Percentiles rank a stretch among this genome's conserved stretches.
Evolutionary conservation across 2,888 invertebrate species (phyloP).

Genomic region (Prosapia bicincta): DNA sequence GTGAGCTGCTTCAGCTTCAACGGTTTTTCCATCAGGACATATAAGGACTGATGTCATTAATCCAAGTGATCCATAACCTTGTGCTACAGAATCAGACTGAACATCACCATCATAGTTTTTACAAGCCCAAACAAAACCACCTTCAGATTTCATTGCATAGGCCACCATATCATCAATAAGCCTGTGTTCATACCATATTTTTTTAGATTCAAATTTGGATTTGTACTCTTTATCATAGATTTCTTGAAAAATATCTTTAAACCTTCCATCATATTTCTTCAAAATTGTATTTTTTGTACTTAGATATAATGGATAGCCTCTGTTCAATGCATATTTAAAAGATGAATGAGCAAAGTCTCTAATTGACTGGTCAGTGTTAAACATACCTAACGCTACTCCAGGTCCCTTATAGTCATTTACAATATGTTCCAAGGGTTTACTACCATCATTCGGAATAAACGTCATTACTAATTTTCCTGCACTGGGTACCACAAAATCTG

Average conservation of each 20-base stretch:
- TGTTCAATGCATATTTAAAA: slow-evolving; percentile 81
- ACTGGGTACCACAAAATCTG: slow-evolving; percentile 92
- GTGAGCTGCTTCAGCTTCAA: slow-evolving; percentile 98
- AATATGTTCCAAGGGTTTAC: slow-evolving; percentile 62
- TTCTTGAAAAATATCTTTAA: slow-evolving; percentile 96
- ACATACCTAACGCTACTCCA: slow-evolving; percentile 94
- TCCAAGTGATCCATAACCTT: slow-evolving; percentile 94
- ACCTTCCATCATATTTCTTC: slow-evolving; percentile 93
- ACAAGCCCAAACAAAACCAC: slow-evolving; percentile 99
- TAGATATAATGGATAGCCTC: slow-evolving; percentile 85
- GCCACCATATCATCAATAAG: slow-evolving; percentile 99
- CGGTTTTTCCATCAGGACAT: slow-evolving; percentile 97
- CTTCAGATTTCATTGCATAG: slow-evolving; percentile 95
- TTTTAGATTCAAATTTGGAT: slow-evolving; percentile 72
- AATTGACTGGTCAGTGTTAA: slow-evolving; percentile 94
- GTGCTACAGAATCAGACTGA: slow-evolving; percentile 97
- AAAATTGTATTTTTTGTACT: slow-evolving; percentile 97
- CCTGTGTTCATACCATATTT: slow-evolving; percentile 97
- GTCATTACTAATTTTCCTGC: slow-evolving; percentile 83
- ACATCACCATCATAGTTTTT: slow-evolving; percentile 99
- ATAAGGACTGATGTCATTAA: slow-evolving; percentile 97
- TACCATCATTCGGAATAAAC: slow-evolving; percentile 66
- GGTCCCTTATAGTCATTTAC: slow-evolving; percentile 84
- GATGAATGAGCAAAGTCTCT: slow-evolving; percentile 93
- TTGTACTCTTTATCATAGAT: slow-evolving; percentile 90